phyloP scores from a whole-genome alignment of 2,113 vertebrate genomes.

The Calonectris borealis region DNA sequence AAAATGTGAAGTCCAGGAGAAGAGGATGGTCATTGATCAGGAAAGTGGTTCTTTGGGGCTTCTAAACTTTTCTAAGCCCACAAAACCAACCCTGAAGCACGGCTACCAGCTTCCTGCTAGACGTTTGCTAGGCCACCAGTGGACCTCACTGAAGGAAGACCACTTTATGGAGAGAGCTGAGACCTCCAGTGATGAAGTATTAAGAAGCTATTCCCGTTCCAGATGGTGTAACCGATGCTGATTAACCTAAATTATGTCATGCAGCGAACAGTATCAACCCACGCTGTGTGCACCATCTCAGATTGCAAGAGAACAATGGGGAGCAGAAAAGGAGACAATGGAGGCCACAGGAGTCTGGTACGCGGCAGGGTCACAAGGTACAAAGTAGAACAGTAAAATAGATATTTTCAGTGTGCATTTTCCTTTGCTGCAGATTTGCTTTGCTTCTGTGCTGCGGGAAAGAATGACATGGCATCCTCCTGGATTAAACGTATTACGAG shows the following conservation, averaged over 20 bases:
- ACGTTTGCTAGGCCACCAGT: background rate
- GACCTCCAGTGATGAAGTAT: background rate
- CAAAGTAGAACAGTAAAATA: background rate
- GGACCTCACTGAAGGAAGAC: background rate
- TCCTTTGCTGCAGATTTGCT: background rate
- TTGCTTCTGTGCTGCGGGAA: background rate
- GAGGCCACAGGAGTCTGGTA: background rate
- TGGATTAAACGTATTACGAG: fast-evolving
- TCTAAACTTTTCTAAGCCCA: background rate
- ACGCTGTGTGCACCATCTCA: conserved; percentile 32
- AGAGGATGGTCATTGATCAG: background rate
- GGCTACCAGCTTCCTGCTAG: background rate
- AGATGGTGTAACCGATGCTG: conserved; percentile 61
- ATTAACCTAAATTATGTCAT: conserved; percentile 45
- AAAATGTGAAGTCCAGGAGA: background rate
- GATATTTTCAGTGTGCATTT: background rate
- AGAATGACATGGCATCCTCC: background rate
- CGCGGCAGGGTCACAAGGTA: background rate
- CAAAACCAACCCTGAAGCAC: background rate
- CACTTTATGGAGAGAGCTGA: background rate
- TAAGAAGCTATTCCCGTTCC: conserved; percentile 27
- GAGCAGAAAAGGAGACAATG: conserved; percentile 1
- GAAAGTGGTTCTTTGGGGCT: background rate
- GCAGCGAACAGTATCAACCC: background rate
- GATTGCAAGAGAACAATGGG: conserved; percentile 16